Base-by-base conservation (phyloP, 2,888 invertebrate species). In the Yponomeuta malinellus region DNA sequence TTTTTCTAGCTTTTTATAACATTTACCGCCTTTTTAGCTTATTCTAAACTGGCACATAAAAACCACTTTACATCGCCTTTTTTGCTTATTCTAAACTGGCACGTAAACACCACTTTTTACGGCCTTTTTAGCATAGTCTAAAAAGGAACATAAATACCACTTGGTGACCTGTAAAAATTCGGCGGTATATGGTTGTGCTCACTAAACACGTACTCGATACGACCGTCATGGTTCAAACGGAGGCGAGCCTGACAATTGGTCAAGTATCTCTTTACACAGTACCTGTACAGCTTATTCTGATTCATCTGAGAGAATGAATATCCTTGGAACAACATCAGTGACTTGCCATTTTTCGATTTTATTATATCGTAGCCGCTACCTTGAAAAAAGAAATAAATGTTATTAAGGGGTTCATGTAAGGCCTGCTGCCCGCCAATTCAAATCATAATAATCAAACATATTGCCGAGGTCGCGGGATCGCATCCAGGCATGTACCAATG, bases 121-220 rank as follows among this genome's bases (percentile, higher is more conserved):
- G 5, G 43, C 8, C 43, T 8, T 43, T 8, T 43, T 43, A 8
- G 43, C 1, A 0, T 43, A 43, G 1, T 43, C 43, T 37, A 43
- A 43, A 33, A 33, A 33, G 52, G 52, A 48, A 68, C n/a, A 68
- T n/a, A 59, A 48, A 8, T 0, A 10, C 68, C 68, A n/a, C 43
- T 48, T 23, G 43, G 23, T 0, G 65, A 48, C 2, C 15, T 48
- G n/a, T 29, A n/a, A 48, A 65, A 70, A 1, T 48, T 65, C 5
- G 70, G 70, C 10, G 70, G 70, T 5, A 8, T 15, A 33, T 70
- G 70, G 33, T 70, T 70, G 48, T 70, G 70, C 10, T 48, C 10
- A 59, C 10, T n/a, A 31, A 52, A 15, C 9, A 37, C 65, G 12
- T 23, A 15, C 10, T 29, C 33, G 3, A 70, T 70, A 10, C 5